Base-by-base conservation (phyloP, 1,140 invertebrate genomes). In the Drosophila nigromelanica region DNA sequence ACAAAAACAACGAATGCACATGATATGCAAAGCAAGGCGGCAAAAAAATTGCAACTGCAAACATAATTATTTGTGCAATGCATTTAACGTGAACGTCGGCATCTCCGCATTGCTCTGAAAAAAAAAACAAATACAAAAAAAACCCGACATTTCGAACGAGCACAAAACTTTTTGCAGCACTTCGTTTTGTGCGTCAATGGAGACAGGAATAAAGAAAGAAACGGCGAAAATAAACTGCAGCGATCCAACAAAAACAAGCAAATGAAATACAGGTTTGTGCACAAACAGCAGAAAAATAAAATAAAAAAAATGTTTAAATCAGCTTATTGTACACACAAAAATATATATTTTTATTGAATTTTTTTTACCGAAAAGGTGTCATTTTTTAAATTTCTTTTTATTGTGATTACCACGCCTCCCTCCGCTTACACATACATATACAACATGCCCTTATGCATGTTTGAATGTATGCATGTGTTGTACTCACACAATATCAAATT, bases 231-330 rank as follows among this genome's bases (percentile, higher is more conserved):
- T 45, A 62, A 73, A 62, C 66, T 69, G 71, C 71, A 69, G 42
- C 64, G 50, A 24, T 11, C 10, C 40, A 60, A 61, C 45, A 66
- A 66, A 40, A 61, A 39, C 63, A 50, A 50, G 51, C 52, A 81
- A 78, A 70, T 87, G 82, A 72, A 89, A 82, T 87, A 82, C 82
- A 86, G 82, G 82, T 86, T 86, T 87, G 82, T 86, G 75, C 75
- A 78, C 47, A 77, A 61, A 37, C 54, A 70, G 71, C 64, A 74
- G 45, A 64, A 69, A 77, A 68, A 37, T 48, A 42, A 58, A 61
- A 62, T 52, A 43, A 50, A 61, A 73, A 68, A 73, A 68, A 62
- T 56, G 15, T 61, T 58, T 40, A 58, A 73, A 78, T 78, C 73
- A 80, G 61, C 70, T 77, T 63, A 42, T 76, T 74, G 45, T 45